These are phyloP conservation scores for Isaurus tuberculatus DNA, from an alignment of 92 coral and sea anemone species.

Conservation along the genomic window DNA sequence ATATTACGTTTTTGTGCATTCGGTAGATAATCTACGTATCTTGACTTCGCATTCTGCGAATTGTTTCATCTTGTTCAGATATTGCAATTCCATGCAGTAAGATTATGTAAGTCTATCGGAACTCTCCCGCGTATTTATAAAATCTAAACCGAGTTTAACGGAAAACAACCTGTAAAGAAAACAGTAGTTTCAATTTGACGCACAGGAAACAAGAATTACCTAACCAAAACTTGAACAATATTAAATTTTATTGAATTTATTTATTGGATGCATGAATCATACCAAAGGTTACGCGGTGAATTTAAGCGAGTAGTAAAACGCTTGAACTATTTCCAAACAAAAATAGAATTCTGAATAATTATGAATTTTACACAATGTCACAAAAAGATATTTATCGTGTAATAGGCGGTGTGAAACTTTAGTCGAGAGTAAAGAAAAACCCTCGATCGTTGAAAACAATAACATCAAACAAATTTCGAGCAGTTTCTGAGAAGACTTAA, in stretches of 20 bases:
- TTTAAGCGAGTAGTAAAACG: neutral
- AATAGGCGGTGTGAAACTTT: neutral
- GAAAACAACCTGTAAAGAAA: neutral
- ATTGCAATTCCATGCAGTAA: slow-evolving; percentile 3
- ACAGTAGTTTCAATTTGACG: neutral
- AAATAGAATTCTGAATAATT: neutral
- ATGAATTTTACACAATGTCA: neutral
- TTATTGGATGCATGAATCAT: slow-evolving; percentile 10
- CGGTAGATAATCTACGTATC: neutral
- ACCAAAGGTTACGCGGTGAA: neutral
- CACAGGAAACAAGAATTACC: slow-evolving; percentile 5
- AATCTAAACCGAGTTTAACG: neutral
- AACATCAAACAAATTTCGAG: neutral
- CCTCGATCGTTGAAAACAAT: neutral
- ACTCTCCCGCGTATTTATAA: neutral
- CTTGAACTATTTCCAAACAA: neutral
- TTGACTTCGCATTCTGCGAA: neutral
- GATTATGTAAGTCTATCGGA: neutral
- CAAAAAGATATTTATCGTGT: neutral
- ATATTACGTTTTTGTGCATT: neutral
- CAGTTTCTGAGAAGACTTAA: neutral
- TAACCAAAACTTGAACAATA: neutral
- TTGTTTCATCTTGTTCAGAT: neutral
- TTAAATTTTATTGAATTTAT: neutral
- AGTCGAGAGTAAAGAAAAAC: neutral